Evolutionary conservation across 2,888 invertebrate species (phyloP), one percentile per base, ranked within the genome.

Genomic region (Keiferia lycopersicella): DNA sequence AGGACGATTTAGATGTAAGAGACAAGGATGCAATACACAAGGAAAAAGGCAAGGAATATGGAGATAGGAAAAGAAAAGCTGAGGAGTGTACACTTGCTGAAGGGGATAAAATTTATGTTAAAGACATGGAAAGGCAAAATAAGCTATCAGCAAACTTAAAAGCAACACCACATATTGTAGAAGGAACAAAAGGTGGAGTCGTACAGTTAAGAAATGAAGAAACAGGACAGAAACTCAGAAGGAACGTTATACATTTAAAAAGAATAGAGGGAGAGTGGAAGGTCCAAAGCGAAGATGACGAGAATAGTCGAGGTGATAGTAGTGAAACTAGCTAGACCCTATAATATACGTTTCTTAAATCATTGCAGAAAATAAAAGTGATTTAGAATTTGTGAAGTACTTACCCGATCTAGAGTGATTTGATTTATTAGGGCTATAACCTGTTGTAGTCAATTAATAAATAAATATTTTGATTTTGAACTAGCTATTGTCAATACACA

Each of bases 31-130:
- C 26, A 26, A 26, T 26, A 26, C 26, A 26, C 26, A 26, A 26
- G 26, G 26, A 26, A 26, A 26, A 26, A 26, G 26, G 26, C 3
- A 26, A 26, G 26, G 26, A 26, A 26, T 26, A 26, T 26, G 26
- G 26, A 6, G 26, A 26, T 26, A 26, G 26, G 26, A 26, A 26
- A 6, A 26, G 26, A 61, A 64, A 26, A 41, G 26, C 20, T 53
- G 45, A 61, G 20, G 62, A 8, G 26, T 20, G 18, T 50, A 50
- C 26, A 26, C 26, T 26, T 12, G 4, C 7, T 0, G 62, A 58
- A 8, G 73, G 72, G 48, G 71, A 72, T 16, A 73, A 69, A 61
- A 69, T 71, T 1, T 73, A 72, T 57, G 26, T 70, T 0, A 74
- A 67, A 39, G 66, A 71, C 34, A 61, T 68, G 39, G 64, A 58